phyloP scores from a whole-genome alignment of 2,797 vertebrate genomes.

The Echeneis naucrates region DNA sequence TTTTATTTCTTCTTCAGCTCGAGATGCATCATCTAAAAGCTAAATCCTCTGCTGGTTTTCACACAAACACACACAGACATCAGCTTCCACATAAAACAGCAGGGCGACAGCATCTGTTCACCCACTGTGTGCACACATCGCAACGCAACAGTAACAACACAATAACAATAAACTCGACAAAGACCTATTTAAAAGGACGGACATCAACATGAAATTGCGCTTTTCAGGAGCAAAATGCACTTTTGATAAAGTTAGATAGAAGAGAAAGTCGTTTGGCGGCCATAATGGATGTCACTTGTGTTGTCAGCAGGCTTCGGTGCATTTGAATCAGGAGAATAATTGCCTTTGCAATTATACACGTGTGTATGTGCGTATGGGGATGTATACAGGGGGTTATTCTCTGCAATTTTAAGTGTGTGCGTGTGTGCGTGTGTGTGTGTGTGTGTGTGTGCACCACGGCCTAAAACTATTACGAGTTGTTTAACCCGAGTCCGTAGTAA shows the following conservation, averaged over 20 bases:
- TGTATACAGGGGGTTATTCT: neutral
- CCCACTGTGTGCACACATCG: no score
- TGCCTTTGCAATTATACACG: neutral
- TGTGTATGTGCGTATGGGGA: neutral
- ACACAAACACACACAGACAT: no score
- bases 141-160: neutral
- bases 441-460: conserved; percentile 16
- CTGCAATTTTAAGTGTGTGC: neutral
- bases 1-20: no score
- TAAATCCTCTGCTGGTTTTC: no score
- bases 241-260: conserved; percentile 7
- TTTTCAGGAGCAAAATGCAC: neutral
- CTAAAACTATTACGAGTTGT: conserved; percentile 79
- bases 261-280: conserved; percentile 15
- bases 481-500: conserved; percentile 72
- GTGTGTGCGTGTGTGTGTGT: neutral
- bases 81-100: no score
- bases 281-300: conserved; percentile 8
- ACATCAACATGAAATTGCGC: no score
- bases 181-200: conserved; percentile 1
- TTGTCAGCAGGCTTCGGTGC: conserved; percentile 8
- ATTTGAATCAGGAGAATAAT: conserved; percentile 22
- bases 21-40: no score
- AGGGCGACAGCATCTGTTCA: no score
- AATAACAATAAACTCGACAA: neutral